Evolutionary conservation across 2,888 invertebrate species (phyloP), one percentile per base, ranked within the genome.

Genomic region (Ennomos fuscantarius): DNA sequence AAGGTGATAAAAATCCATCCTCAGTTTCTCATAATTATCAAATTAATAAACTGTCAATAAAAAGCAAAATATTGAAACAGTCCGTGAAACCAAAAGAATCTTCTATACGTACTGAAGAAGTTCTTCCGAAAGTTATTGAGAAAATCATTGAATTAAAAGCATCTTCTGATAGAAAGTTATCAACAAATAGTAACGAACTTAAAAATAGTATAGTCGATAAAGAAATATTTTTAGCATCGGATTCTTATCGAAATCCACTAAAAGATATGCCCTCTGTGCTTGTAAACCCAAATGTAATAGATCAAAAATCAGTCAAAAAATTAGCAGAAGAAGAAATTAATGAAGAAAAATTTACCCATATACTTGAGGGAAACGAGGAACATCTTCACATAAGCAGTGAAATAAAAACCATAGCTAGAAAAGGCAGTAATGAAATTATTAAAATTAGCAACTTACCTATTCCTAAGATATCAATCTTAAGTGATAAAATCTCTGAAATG

Each of bases 181-280:
- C n/a, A 34, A 54, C 11, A 15, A 47, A 45, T 12, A 37, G 13
- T 40, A 10, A 10, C 41, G 49, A 60, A 11, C 12, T 32, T 36
- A 35, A 65, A 33, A 68, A 67, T 11, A 8, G 50, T 15, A 58
- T 63, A 9, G 51, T 55, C 47, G 66, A 71, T 13, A 65, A 71
- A 46, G 69, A 77, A 40, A 31, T 62, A 13, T 54, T 61, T 40
- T 35, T 64, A 8, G 44, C 66, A 10, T 49, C 69, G 10, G 59
- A 59, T 59, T 39, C 69, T 8, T 65, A 65, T 42, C 64, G 66
- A 55, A 70, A 70, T 45, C 46, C 56, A 3, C 63, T 73, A 2
- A 74, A 40, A 13, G 69, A 74, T 40, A 50, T 61, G 1, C 48
- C 48, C 9, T 70, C 72, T 31, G 10, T 62, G 8, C 36, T 36